A percentile compares a stretch with the other conserved stretches of the same genome.
Conservation (phyloP, 2,113 vertebrate genomes). For the Galbula dea region DNA sequence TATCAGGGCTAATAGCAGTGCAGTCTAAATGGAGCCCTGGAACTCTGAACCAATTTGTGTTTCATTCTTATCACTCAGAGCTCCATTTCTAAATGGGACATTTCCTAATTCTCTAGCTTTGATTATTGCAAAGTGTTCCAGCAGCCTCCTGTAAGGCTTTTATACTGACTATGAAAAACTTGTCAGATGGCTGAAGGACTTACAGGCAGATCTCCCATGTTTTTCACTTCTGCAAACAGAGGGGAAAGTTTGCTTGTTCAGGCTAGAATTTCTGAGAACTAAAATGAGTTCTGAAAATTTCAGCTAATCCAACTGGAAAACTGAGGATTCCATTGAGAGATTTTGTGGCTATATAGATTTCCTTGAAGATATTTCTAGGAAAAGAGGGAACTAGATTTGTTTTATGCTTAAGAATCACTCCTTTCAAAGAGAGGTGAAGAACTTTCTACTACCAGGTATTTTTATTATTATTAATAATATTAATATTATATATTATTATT, state of each 20-base stretch:
- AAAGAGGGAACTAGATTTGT: neutral
- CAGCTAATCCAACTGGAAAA: neutral
- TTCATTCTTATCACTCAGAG: slow-evolving; percentile 7
- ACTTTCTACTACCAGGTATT: too few relatives aligned
- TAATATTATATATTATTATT: too few relatives aligned
- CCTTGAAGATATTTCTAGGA: neutral
- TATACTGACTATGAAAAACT: neutral
- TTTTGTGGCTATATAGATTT: neutral
- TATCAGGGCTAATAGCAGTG: neutral
- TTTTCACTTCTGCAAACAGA: neutral
- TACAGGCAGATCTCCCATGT: neutral
- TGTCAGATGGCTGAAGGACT: neutral
- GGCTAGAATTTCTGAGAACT: neutral
- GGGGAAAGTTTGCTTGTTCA: neutral
- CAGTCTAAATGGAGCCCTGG: neutral
- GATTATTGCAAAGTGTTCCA: neutral
- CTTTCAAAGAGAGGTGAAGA: neutral
- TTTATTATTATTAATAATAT: too few relatives aligned
- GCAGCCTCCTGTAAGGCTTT: neutral
- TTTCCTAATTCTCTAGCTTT: slow-evolving; percentile 4
- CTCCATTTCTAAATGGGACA: slow-evolving; percentile 17
- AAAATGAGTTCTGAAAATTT: neutral
- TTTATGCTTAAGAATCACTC: neutral
- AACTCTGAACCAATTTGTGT: neutral
- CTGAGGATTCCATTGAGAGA: neutral